These are phyloP conservation scores for Ligdia adustata DNA, from an alignment of 2,888 invertebrate genomes.

Conservation along the genomic window DNA sequence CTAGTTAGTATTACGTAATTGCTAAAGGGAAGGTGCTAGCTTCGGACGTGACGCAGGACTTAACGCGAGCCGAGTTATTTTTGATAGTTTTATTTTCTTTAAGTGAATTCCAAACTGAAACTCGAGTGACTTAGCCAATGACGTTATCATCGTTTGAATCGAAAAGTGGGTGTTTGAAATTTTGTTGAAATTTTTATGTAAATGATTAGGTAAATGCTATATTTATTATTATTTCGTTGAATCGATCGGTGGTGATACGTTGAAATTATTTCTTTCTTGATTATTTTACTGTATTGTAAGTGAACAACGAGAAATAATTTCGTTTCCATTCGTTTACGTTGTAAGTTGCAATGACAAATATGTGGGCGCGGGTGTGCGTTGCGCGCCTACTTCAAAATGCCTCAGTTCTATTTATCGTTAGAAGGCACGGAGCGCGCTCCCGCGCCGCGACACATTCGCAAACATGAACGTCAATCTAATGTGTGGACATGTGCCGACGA, in stretches of 20 bases:
- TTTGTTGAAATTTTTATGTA: conserved; percentile 84
- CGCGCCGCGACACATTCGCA: conserved; percentile 44
- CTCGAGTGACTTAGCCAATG: conserved; percentile 79
- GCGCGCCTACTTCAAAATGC: conserved; percentile 19
- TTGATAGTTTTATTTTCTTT: conserved; percentile 83
- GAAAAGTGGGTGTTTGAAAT: conserved; percentile 78
- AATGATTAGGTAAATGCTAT: conserved; percentile 80
- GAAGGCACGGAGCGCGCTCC: conserved; percentile 10
- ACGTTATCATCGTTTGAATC: conserved; percentile 74
- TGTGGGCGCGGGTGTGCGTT: conserved; percentile 49
- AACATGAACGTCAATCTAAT: conserved; percentile 47
- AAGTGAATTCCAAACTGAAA: conserved; percentile 79
- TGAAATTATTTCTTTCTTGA: conserved; percentile 83
- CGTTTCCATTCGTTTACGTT: conserved; percentile 63
- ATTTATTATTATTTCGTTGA: conserved; percentile 82
- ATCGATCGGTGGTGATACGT: conserved; percentile 72
- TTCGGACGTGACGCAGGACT: conserved; percentile 83
- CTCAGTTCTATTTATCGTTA: conserved; percentile 25
- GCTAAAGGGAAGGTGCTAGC: conserved; percentile 83
- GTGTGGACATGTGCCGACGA: conserved; percentile 71
- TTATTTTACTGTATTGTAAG: conserved; percentile 73
- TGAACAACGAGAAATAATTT: conserved; percentile 66
- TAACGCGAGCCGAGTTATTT: conserved; percentile 82
- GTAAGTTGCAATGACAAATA: conserved; percentile 43
- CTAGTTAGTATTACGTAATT: conserved; percentile 82